A percentile compares a stretch with the other conserved stretches of the same genome.
Conservation (phyloP, 2,113 vertebrate species). For the Pelusios castaneus region DNA sequence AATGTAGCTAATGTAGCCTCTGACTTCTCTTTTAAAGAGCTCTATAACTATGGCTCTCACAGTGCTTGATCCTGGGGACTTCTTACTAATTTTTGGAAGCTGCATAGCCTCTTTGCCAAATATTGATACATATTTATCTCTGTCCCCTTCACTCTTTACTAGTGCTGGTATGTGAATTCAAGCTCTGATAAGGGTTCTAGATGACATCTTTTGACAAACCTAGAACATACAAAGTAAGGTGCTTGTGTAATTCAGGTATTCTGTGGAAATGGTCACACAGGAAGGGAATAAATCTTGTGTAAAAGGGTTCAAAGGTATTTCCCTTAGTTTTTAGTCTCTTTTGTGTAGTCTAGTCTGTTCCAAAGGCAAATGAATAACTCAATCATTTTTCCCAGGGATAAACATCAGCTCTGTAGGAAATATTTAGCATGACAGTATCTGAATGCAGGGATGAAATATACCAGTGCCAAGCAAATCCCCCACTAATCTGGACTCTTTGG, state of each 20-base stretch:
- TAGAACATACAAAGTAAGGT: neutral
- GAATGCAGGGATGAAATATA: neutral
- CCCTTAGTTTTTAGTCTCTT: neutral
- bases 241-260: neutral
- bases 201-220: neutral
- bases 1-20: neutral
- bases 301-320: neutral
- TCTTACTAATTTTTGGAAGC: neutral
- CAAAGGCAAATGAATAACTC: neutral
- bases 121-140: neutral
- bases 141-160: neutral
- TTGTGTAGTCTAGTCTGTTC: neutral
- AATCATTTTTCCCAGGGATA: neutral
- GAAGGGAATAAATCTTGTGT: neutral
- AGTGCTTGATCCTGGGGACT: neutral
- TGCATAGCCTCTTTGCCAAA: accelerated
- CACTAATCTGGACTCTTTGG: neutral
- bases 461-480: neutral
- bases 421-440: neutral
- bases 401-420: neutral
- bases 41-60: neutral
- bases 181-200: neutral
- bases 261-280: neutral
- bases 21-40: neutral
- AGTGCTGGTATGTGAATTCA: neutral